phyloP scores from a whole-genome alignment of 2,888 invertebrate genomes.

The Griposia aprilina region DNA sequence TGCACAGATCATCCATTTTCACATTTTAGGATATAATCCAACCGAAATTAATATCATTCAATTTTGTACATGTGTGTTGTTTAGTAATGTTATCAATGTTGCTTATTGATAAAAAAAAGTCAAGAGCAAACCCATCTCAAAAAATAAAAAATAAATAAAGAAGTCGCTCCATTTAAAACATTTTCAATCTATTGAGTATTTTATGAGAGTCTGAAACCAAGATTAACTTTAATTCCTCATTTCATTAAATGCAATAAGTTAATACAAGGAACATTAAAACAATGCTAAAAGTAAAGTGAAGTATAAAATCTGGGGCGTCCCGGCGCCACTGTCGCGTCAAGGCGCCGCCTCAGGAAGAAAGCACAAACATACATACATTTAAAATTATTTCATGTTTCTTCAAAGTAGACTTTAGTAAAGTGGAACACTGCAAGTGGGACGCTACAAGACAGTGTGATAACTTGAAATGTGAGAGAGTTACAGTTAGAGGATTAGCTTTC shows the following conservation, averaged over 20 bases:
- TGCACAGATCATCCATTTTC: background rate
- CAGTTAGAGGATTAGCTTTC: constrained; percentile 43
- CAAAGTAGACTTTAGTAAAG: constrained; percentile 21
- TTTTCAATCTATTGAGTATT: background rate
- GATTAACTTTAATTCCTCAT: background rate
- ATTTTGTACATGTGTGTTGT: background rate
- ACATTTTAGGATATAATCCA: too few relatives aligned
- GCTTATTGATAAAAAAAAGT: background rate
- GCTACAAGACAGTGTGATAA: constrained; percentile 24
- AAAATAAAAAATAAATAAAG: background rate
- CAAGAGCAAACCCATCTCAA: too few relatives aligned
- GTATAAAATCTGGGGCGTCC: constrained; percentile 54
- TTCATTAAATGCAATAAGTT: background rate
- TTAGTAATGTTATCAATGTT: background rate
- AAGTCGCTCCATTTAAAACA: background rate
- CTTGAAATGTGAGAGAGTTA: constrained; percentile 45
- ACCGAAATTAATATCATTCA: background rate
- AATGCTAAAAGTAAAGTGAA: constrained; percentile 29
- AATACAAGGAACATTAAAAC: constrained; percentile 42
- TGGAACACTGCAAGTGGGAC: constrained; percentile 52
- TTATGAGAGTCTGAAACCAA: background rate
- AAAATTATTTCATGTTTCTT: constrained; percentile 35
- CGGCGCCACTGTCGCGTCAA: constrained; percentile 36
- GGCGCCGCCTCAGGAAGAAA: constrained; percentile 41
- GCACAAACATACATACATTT: constrained; percentile 31